Percentiles rank a stretch among this genome's conserved stretches.
These are phyloP conservation scores for Glandiceps talaboti DNA, from an alignment of 53 echinoderm and acorn worm genomes.

Conservation along the genomic window DNA sequence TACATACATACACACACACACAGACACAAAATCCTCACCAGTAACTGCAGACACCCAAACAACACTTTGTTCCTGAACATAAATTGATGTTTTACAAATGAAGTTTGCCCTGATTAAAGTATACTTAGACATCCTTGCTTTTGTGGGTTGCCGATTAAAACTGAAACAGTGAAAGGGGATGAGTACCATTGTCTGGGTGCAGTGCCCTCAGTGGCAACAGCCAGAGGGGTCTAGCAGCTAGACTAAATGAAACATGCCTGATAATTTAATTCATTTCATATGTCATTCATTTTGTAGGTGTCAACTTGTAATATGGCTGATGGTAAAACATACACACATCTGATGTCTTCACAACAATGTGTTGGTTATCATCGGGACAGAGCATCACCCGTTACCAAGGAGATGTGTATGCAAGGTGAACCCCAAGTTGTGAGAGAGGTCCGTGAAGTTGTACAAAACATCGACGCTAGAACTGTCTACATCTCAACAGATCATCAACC, in stretches of 20 bases:
- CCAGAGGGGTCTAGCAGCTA: too few relatives aligned
- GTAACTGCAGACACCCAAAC: not conserved
- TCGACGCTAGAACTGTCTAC: slow-evolving; percentile 54
- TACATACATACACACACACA: not conserved
- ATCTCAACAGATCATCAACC: slow-evolving; percentile 90
- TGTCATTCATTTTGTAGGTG: slow-evolving; percentile 25
- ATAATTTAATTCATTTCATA: not conserved
- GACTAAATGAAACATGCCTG: too few relatives aligned
- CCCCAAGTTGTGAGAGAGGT: slow-evolving; percentile 71
- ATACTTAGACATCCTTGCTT: too few relatives aligned
- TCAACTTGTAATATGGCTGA: slow-evolving; percentile 72
- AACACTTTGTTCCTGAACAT: too few relatives aligned
- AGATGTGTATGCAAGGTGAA: slow-evolving; percentile 84
- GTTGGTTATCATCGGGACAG: slow-evolving; percentile 30
- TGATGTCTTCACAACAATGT: slow-evolving; percentile 70
- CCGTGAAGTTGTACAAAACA: slow-evolving; percentile 22
- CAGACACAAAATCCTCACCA: not conserved
- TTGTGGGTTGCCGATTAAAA: too few relatives aligned
- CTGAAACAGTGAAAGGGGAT: too few relatives aligned
- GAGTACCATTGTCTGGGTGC: too few relatives aligned
- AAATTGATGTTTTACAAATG: too few relatives aligned
- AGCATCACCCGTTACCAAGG: slow-evolving; percentile 27
- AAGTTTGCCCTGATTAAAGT: too few relatives aligned
- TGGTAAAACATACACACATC: slow-evolving; percentile 35
- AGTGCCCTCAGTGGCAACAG: too few relatives aligned